These are phyloP conservation scores for Lepus timidus DNA, from an alignment of 2,113 vertebrate species.

Conservation along the genomic window DNA sequence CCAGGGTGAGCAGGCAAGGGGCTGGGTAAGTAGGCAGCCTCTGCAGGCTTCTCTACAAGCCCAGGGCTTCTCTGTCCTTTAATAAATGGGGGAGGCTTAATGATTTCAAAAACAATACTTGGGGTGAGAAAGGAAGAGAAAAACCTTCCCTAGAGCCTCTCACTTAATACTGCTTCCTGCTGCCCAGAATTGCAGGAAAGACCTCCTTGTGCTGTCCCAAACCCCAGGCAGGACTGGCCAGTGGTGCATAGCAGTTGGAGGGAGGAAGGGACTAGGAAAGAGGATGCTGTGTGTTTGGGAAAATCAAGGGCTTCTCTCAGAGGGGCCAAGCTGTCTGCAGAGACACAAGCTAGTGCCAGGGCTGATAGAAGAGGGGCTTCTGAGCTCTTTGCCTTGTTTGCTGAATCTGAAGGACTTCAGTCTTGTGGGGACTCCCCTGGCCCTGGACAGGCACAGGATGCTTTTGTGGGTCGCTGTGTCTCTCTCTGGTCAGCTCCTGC, in stretches of 20 bases:
- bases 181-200: neutral
- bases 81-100: slow-evolving; percentile 28
- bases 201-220: neutral
- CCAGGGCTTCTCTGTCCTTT: neutral
- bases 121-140: slow-evolving; percentile 34
- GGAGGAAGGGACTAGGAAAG: neutral
- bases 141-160: neutral
- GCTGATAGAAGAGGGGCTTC: neutral
- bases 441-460: neutral
- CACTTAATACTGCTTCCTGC: slow-evolving; percentile 4
- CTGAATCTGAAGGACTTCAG: neutral
- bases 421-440: neutral
- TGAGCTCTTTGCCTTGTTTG: neutral
- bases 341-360: neutral
- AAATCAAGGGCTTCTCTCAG: neutral
- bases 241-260: neutral
- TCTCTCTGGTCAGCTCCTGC: neutral
- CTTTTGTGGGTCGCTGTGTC: neutral
- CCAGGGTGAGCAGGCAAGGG: neutral
- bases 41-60: neutral
- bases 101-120: neutral
- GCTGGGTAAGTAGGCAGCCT: neutral
- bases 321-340: neutral
- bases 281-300: neutral
- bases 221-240: neutral